Evolutionary conservation across 1,140 invertebrate species (phyloP).

Genomic region (Papilio glaucus): DNA sequence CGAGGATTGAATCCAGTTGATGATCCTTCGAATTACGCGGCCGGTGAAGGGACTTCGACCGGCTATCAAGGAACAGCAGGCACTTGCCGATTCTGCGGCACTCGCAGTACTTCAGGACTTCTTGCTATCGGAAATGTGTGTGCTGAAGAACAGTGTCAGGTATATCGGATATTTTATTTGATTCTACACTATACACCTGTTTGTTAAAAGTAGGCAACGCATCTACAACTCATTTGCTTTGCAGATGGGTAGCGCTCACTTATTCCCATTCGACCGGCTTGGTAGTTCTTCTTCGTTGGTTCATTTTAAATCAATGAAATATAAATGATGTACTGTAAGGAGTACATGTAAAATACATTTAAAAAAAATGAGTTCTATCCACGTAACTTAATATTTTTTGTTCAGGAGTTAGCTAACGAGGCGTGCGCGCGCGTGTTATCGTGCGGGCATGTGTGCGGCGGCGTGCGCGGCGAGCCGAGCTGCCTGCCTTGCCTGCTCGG

Average conservation of each 20-base stretch:
- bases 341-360: too few relatives aligned
- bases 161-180: conserved; percentile 55
- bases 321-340: too few relatives aligned
- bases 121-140: conserved; percentile 97
- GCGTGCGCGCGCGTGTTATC: conserved; percentile 92
- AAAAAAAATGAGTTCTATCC: too few relatives aligned
- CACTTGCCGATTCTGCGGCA: conserved; percentile 96
- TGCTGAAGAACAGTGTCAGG: conserved; percentile 95
- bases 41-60: conserved; percentile 60
- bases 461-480: conserved; percentile 91
- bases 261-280: too few relatives aligned
- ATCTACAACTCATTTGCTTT: too few relatives aligned
- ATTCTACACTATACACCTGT: too few relatives aligned
- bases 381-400: background rate
- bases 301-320: too few relatives aligned
- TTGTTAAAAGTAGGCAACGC: too few relatives aligned
- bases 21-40: conserved; percentile 52
- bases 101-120: conserved; percentile 91
- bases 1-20: conserved; percentile 84
- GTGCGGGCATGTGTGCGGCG: conserved; percentile 97
- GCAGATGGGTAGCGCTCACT: too few relatives aligned
- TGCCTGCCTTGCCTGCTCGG: conserved; percentile 96
- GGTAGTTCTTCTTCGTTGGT: too few relatives aligned
- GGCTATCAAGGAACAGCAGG: conserved; percentile 83
- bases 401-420: conserved; percentile 91